Percentiles rank a stretch among this genome's conserved stretches.
phyloP scores from a whole-genome alignment of 2,113 vertebrate species.

The Ictidomys tridecemlineatus region DNA sequence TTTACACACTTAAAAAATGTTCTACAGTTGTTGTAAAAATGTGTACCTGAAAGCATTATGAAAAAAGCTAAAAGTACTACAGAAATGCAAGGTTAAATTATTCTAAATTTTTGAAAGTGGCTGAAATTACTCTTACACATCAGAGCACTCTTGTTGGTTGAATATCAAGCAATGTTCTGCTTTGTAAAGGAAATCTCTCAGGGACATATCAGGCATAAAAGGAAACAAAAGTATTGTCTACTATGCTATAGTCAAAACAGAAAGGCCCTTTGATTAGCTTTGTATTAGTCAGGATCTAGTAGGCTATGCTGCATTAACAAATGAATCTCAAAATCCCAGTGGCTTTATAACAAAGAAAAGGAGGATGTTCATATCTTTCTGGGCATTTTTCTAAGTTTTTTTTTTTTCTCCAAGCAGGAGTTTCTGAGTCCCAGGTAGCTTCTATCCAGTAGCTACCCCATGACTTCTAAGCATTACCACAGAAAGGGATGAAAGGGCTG shows the following conservation, averaged over 20 bases:
- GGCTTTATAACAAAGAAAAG: neutral
- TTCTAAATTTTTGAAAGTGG: slow-evolving; percentile 69
- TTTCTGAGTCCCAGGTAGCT: neutral
- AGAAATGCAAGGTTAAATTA: slow-evolving; percentile 38
- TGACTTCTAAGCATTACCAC: neutral
- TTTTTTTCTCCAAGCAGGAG: neutral
- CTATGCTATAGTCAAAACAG: slow-evolving; percentile 20
- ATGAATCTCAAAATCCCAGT: neutral
- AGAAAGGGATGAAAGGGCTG: neutral
- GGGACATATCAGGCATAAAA: slow-evolving; percentile 32
- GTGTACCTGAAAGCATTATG: neutral
- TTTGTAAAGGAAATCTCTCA: slow-evolving; percentile 56
- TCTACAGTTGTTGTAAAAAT: slow-evolving; percentile 2
- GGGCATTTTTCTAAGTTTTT: neutral
- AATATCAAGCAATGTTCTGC: slow-evolving; percentile 55
- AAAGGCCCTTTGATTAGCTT: slow-evolving; percentile 51
- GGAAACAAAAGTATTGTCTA: neutral
- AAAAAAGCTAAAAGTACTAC: neutral
- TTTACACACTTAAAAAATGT: slow-evolving; percentile 62
- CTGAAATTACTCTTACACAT: slow-evolving; percentile 36
- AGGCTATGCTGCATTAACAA: slow-evolving; percentile 53
- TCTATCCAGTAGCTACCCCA: neutral
- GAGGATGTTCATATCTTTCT: neutral
- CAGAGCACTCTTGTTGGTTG: slow-evolving; percentile 34
- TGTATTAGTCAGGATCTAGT: slow-evolving; percentile 4